Evolutionary conservation across 2,888 invertebrate species (phyloP).

Genomic region (Latrodectus hesperus): DNA sequence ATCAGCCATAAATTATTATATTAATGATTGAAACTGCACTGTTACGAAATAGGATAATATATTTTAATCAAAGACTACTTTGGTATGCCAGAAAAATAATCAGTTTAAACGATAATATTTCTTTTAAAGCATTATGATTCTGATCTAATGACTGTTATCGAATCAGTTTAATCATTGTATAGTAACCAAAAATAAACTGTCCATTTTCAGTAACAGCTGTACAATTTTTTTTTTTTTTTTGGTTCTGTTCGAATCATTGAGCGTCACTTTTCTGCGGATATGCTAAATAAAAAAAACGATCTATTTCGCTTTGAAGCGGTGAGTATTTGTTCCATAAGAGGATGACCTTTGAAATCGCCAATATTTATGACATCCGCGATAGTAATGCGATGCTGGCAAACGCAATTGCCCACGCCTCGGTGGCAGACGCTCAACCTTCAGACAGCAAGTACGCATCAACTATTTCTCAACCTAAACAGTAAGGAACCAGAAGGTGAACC

Average conservation of each 20-base stretch:
- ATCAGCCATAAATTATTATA: too few relatives aligned
- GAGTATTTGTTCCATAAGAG: not conserved
- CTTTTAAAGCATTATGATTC: too few relatives aligned
- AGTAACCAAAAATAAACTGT: not conserved
- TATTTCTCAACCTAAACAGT: conserved; percentile 1
- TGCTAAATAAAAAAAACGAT: not conserved
- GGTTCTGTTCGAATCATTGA: not conserved
- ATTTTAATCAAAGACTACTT: too few relatives aligned
- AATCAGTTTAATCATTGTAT: too few relatives aligned
- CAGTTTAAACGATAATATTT: too few relatives aligned
- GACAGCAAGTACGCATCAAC: conserved; percentile 5
- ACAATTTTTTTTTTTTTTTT: not conserved
- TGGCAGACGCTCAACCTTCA: not conserved
- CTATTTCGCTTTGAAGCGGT: not conserved
- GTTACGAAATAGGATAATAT: too few relatives aligned
- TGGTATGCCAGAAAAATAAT: too few relatives aligned
- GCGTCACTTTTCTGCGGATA: not conserved
- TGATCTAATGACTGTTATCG: too few relatives aligned
- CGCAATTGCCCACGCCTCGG: not conserved
- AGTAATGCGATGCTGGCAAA: not conserved
- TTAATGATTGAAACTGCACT: too few relatives aligned
- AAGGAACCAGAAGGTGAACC: not conserved
- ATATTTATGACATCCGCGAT: conserved; percentile 2
- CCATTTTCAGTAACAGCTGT: not conserved
- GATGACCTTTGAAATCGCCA: not conserved